Conservation (phyloP, 2,888 invertebrate genomes). For the Patella ulyssiponensis region DNA sequence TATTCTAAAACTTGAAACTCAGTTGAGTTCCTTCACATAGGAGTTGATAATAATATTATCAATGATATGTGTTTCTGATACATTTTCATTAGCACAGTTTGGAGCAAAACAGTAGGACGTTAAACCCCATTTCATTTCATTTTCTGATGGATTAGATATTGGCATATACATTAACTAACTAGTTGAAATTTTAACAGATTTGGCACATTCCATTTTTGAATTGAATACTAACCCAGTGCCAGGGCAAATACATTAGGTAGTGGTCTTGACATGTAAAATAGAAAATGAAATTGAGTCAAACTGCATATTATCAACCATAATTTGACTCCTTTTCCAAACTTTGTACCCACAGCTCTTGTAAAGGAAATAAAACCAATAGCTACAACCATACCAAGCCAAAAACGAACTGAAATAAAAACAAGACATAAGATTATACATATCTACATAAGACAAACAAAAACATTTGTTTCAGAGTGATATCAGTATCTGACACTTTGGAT, state of each 20-base stretch:
- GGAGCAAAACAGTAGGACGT: too few species aligned
- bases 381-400: conserved; percentile 84
- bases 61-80: too few species aligned
- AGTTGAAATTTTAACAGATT: too few species aligned
- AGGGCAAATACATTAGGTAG: conserved; percentile 96
- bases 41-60: too few species aligned
- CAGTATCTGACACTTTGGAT: background rate
- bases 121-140: too few species aligned
- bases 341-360: conserved; percentile 81
- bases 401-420: conserved; percentile 81
- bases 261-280: conserved; percentile 95
- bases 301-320: conserved; percentile 77
- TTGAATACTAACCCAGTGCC: conserved; percentile 82
- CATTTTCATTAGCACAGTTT: too few species aligned
- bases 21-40: too few species aligned
- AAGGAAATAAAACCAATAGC: conserved; percentile 83
- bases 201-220: too few species aligned
- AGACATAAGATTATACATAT: background rate
- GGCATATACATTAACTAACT: too few species aligned
- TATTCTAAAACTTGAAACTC: too few species aligned
- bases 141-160: too few species aligned
- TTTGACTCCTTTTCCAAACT: conserved; percentile 84
- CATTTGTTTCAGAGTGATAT: background rate
- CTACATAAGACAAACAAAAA: background rate
- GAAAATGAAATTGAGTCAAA: conserved; percentile 95